A percentile compares a stretch with the other conserved stretches of the same genome.
Evolutionary conservation across 2,113 vertebrate species (phyloP).

Genomic region (Hyla sarda): DNA sequence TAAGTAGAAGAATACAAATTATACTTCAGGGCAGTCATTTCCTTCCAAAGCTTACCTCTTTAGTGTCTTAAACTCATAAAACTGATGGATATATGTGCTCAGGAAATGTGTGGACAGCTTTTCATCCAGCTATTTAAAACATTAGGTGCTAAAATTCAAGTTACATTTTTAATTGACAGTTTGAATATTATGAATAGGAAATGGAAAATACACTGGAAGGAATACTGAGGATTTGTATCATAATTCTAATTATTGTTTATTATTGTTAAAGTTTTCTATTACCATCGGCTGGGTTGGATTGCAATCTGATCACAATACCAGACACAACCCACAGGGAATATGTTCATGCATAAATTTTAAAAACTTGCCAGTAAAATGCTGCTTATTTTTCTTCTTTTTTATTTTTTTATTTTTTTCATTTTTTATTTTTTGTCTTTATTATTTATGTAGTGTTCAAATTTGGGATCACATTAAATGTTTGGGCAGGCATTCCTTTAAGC

Average conservation of each 20-base stretch:
- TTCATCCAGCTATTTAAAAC: not conserved
- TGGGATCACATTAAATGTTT: constrained; percentile 4
- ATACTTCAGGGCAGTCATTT: not conserved
- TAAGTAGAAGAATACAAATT: not conserved
- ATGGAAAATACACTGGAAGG: not conserved
- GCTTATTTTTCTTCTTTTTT: too few relatives aligned
- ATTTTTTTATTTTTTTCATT: too few relatives aligned
- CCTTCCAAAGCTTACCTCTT: not conserved
- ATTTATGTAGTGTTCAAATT: not conserved
- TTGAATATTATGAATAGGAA: not conserved
- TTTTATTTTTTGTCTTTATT: not conserved
- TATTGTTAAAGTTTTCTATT: too few relatives aligned
- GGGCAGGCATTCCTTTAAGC: constrained; percentile 9
- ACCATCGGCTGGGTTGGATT: too few relatives aligned
- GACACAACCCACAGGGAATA: too few relatives aligned
- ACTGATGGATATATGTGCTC: not conserved
- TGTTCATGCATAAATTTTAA: too few relatives aligned
- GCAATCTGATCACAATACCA: too few relatives aligned
- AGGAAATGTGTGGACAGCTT: not conserved
- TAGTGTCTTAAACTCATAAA: not conserved
- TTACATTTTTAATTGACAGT: not conserved
- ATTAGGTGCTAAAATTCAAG: not conserved
- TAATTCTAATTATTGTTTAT: not conserved
- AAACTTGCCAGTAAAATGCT: too few relatives aligned
- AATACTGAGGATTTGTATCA: not conserved